phyloP scores from a whole-genome alignment of 2,888 invertebrate genomes.

The Tipula lateralis region DNA sequence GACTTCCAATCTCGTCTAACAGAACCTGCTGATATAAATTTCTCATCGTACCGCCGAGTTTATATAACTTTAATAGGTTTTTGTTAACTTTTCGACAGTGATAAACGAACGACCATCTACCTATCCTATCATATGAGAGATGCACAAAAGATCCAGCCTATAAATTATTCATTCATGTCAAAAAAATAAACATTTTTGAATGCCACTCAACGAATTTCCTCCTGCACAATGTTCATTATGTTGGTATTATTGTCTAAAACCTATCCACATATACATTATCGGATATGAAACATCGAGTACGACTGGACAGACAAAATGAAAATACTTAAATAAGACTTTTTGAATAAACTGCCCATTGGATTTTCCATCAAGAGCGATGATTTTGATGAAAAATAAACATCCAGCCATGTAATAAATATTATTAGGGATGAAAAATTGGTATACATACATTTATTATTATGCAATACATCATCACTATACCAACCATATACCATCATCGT shows the following conservation, averaged over 20 bases:
- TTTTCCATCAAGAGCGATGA: neutral
- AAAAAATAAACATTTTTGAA: neutral
- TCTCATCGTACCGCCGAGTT: too few species aligned
- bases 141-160: neutral
- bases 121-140: too few species aligned
- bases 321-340: neutral
- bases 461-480: neutral
- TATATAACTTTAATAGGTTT: too few species aligned
- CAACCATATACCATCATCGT: neutral
- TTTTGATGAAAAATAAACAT: constrained; percentile 24
- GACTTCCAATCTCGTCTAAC: too few species aligned
- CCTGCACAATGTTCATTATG: constrained; percentile 2
- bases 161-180: neutral
- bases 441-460: neutral
- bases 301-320: neutral
- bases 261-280: neutral
- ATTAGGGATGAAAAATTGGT: neutral
- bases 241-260: neutral
- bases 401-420: neutral
- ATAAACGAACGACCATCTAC: too few species aligned
- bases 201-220: neutral
- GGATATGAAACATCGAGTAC: too few species aligned
- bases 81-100: too few species aligned
- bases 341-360: constrained; percentile 16
- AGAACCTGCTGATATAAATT: too few species aligned